Evolutionary conservation across 1,140 invertebrate species (phyloP).

Genomic region (Epicauta chinensis): DNA sequence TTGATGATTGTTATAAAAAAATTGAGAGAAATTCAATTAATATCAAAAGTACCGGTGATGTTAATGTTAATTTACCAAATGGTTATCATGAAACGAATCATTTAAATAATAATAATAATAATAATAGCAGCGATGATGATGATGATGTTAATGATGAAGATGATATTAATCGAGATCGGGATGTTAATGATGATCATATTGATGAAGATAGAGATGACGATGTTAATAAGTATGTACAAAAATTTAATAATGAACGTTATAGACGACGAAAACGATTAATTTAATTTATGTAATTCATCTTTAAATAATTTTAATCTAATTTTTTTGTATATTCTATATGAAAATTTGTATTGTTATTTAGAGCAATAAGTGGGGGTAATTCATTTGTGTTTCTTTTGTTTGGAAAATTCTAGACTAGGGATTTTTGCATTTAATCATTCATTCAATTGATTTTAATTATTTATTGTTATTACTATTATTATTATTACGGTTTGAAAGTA

Average conservation of each 20-base stretch:
- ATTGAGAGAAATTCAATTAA: no score
- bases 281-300: neutral
- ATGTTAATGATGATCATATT: neutral
- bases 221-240: neutral
- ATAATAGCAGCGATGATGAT: neutral
- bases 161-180: no score
- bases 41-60: neutral
- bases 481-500: no score
- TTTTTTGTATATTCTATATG: slow-evolving; percentile 2
- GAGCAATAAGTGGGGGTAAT: no score
- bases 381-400: no score
- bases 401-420: no score
- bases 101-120: neutral
- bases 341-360: no score
- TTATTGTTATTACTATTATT: no score
- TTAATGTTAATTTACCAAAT: neutral
- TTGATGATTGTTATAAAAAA: no score
- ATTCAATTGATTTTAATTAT: neutral
- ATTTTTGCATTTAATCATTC: no score
- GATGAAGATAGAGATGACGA: slow-evolving; percentile 1
- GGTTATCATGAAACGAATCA: neutral
- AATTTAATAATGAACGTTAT: neutral
- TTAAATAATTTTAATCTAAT: neutral
- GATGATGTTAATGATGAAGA: no score
- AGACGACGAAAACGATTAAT: neutral